Evolutionary conservation across 92 coral and sea anemone species (phyloP).

Genomic region (Phenganax marumi): DNA sequence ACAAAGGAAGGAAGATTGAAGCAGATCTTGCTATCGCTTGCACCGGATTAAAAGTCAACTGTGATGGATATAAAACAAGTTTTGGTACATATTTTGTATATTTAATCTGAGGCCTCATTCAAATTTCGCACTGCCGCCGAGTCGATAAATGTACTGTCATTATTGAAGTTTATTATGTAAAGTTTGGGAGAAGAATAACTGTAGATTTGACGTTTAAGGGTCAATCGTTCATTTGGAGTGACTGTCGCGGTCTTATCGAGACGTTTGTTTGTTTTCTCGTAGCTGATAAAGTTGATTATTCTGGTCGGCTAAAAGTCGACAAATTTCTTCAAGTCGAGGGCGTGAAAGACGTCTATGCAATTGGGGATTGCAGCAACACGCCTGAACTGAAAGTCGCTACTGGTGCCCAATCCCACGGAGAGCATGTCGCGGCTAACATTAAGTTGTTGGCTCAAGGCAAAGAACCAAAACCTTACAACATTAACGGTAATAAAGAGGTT

Average conservation of each 20-base stretch:
- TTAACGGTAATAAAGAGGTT: constrained; percentile 66
- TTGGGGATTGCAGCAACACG: constrained; percentile 83
- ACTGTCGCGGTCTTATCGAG: neutral
- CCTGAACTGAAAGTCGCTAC: constrained; percentile 91
- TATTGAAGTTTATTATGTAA: no score
- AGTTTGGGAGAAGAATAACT: no score
- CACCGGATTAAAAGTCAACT: constrained; percentile 83
- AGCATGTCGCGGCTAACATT: constrained; percentile 69
- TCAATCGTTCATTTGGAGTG: neutral
- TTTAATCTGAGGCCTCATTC: no score
- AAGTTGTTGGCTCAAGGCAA: constrained; percentile 78
- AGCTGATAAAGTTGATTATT: constrained; percentile 76
- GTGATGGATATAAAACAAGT: constrained; percentile 71
- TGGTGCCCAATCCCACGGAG: constrained; percentile 69
- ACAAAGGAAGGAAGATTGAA: constrained; percentile 67
- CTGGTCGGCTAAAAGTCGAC: constrained; percentile 79
- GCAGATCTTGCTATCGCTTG: constrained; percentile 90
- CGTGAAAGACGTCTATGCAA: constrained; percentile 81
- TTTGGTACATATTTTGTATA: constrained; percentile 49
- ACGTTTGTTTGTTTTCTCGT: neutral
- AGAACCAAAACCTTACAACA: constrained; percentile 65
- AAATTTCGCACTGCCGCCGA: no score
- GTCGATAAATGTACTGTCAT: no score
- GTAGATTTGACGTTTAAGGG: neutral
- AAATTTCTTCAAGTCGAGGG: constrained; percentile 78